phyloP scores from a whole-genome alignment of 1,140 invertebrate species.

The Penaeus vannamei region DNA sequence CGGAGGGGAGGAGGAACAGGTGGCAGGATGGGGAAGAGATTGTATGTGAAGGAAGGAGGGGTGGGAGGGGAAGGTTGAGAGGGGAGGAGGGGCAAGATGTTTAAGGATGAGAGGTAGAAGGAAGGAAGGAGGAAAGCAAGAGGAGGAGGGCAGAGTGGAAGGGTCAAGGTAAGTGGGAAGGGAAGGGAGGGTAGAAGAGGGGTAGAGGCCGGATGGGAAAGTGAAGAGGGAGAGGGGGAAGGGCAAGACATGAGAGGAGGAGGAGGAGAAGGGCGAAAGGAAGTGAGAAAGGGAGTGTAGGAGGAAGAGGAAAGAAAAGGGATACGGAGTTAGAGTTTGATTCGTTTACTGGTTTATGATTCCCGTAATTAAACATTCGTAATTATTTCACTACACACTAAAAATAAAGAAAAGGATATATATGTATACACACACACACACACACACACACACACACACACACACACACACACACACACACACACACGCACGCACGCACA shows the following conservation, averaged over 20 bases:
- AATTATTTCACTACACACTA: too few species aligned
- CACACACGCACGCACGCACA: not conserved
- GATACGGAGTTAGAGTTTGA: not conserved
- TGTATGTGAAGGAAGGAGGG: not conserved
- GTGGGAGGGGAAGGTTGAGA: not conserved
- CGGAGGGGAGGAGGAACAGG: too few species aligned
- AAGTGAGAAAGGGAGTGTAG: too few species aligned
- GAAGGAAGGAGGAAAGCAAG: not conserved
- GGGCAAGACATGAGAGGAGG: not conserved
- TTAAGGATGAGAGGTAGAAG: not conserved
- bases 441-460: conserved; percentile 40
- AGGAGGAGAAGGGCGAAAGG: not conserved
- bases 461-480: conserved; percentile 1
- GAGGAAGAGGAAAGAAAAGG: not conserved
- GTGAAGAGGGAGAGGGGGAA: too few species aligned
- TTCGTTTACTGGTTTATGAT: too few species aligned
- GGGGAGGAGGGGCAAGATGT: not conserved
- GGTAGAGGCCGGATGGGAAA: not conserved
- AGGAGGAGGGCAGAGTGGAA: not conserved
- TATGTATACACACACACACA: not conserved
- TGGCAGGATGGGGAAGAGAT: not conserved
- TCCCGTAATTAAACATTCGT: too few species aligned
- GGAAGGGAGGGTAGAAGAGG: not conserved
- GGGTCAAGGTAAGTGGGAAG: not conserved
- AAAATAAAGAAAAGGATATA: too few species aligned